These are phyloP conservation scores for Hippocampus guttulatus DNA, from an alignment of 2,113 vertebrate species.

Conservation along the genomic window DNA sequence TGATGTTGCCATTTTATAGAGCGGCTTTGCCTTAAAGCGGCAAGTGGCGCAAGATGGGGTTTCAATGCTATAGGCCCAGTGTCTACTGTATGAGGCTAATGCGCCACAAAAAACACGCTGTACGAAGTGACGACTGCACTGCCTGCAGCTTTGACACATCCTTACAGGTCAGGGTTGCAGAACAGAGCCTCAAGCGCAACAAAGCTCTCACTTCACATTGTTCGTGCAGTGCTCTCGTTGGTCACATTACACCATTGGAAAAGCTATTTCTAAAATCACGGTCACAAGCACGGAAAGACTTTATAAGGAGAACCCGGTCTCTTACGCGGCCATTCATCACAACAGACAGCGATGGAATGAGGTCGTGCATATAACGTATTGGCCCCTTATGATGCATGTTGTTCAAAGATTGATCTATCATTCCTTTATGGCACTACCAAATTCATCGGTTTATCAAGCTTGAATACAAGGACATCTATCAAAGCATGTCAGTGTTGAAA, in stretches of 20 bases:
- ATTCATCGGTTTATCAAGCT: constrained; percentile 51
- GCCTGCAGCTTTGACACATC: constrained; percentile 10
- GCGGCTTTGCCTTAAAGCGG: constrained; percentile 11
- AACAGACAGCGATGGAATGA: constrained; percentile 43
- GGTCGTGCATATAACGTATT: constrained; percentile 24
- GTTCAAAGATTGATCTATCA: constrained; percentile 51
- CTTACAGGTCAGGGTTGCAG: neutral
- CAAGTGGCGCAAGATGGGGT: constrained; percentile 12
- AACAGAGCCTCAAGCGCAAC: neutral
- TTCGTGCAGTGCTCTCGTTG: neutral
- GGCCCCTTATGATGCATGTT: constrained; percentile 32
- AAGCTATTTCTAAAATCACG: neutral
- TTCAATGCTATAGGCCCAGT: neutral
- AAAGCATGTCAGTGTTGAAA: constrained; percentile 42
- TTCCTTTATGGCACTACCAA: constrained; percentile 31
- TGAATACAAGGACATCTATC: constrained; percentile 46
- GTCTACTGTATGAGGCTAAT: neutral
- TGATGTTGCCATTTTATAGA: neutral
- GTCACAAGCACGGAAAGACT: constrained; percentile 4
- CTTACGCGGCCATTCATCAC: constrained; percentile 43
- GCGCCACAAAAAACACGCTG: constrained; percentile 12
- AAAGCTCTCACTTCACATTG: neutral
- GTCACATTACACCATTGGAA: neutral
- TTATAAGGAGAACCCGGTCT: constrained; percentile 24
- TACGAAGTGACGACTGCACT: constrained; percentile 3